These are phyloP conservation scores for Beaufortia kweichowensis DNA, from an alignment of 2,113 vertebrate species.

Conservation along the genomic window DNA sequence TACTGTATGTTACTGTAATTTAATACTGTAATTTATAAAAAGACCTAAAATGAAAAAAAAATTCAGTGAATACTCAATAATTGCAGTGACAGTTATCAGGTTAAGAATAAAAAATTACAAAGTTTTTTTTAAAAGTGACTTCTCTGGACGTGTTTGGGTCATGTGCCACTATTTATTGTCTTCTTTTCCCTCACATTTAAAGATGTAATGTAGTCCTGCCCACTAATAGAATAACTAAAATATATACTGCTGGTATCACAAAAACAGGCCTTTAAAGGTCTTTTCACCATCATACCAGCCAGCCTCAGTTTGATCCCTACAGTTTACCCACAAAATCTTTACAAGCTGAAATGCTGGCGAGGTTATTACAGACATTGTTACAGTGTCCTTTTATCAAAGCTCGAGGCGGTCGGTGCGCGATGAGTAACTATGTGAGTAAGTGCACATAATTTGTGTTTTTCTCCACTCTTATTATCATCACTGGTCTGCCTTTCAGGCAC, in stretches of 20 bases:
- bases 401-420: conserved; percentile 11
- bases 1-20: too few relatives aligned
- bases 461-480: conserved; percentile 41
- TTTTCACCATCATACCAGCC: background rate
- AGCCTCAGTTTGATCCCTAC: background rate
- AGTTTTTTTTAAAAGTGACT: too few relatives aligned
- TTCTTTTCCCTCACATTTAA: background rate
- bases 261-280: background rate
- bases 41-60: too few relatives aligned
- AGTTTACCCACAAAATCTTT: background rate
- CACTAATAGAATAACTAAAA: background rate
- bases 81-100: too few relatives aligned
- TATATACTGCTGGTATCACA: too few relatives aligned
- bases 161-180: too few relatives aligned
- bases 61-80: too few relatives aligned
- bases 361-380: conserved; percentile 12
- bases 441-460: conserved; percentile 40
- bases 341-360: conserved; percentile 1
- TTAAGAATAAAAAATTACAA: too few relatives aligned
- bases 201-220: background rate
- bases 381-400: conserved; percentile 30
- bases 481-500: conserved; percentile 50
- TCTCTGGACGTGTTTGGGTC: too few relatives aligned
- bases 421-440: conserved; percentile 45
- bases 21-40: too few relatives aligned